Conservation (phyloP, 2,888 invertebrate species). For the Hymenopus coronatus region DNA sequence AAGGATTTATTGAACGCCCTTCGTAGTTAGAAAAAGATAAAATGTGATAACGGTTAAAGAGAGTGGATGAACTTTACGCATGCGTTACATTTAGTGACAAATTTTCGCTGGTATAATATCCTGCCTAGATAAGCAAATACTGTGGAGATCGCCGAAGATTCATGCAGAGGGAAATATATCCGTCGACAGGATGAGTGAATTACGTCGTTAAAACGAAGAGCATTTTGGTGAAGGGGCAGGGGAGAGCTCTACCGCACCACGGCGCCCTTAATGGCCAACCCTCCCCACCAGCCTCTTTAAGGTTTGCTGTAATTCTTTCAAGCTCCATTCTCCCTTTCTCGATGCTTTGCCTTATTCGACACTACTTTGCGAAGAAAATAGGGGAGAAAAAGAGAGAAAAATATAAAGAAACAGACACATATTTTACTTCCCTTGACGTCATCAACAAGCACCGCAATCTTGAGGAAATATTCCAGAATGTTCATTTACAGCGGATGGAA, state of each 20-base stretch:
- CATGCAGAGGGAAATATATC: slow-evolving; percentile 3
- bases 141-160: not conserved
- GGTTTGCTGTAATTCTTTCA: slow-evolving; percentile 3
- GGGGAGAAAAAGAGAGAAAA: too few species aligned
- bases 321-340: not conserved
- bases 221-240: not conserved
- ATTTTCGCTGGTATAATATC: too few species aligned
- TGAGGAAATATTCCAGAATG: not conserved
- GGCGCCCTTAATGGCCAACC: not conserved
- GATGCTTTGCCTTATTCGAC: not conserved
- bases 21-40: too few species aligned
- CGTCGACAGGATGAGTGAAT: slow-evolving; percentile 12
- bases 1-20: too few species aligned
- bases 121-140: too few species aligned
- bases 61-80: too few species aligned
- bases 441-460: not conserved
- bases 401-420: not conserved
- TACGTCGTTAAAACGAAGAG: slow-evolving; percentile 15
- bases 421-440: not conserved
- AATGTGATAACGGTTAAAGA: too few species aligned
- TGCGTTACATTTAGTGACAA: too few species aligned
- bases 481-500: too few species aligned
- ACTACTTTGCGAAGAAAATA: not conserved
- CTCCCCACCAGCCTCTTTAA: not conserved
- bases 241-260: not conserved